Percentiles rank a stretch among this genome's conserved stretches.
These are phyloP conservation scores for Aegithalos caudatus DNA, from an alignment of 2,113 vertebrate species.

Conservation along the genomic window DNA sequence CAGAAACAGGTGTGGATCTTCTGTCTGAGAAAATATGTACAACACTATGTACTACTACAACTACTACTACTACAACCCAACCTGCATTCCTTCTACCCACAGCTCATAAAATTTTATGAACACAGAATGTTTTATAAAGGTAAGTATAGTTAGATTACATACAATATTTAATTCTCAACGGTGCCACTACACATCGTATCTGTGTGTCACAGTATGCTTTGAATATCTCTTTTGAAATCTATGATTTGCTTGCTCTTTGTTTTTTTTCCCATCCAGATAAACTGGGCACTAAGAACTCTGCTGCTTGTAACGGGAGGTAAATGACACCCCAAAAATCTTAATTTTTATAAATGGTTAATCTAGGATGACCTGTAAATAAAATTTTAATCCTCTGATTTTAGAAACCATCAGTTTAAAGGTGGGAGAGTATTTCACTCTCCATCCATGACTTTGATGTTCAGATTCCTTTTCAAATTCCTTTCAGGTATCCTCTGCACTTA, in stretches of 20 bases:
- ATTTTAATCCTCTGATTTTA: neutral
- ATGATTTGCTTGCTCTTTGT: neutral
- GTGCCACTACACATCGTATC: neutral
- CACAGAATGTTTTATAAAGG: neutral
- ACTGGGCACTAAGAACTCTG: neutral
- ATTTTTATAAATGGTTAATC: neutral
- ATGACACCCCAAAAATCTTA: neutral
- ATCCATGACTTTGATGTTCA: slow-evolving; percentile 21
- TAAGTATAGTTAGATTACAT: neutral
- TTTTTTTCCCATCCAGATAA: neutral
- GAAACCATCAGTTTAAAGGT: neutral
- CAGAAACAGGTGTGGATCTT: neutral
- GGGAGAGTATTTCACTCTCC: neutral
- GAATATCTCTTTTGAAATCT: neutral
- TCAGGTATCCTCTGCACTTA: neutral
- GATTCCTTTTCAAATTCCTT: neutral
- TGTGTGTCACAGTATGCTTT: neutral
- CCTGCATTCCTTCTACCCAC: neutral
- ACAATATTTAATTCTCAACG: neutral
- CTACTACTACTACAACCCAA: too few relatives aligned
- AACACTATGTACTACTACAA: neutral
- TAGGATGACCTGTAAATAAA: neutral
- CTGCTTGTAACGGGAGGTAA: neutral
- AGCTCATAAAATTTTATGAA: neutral
- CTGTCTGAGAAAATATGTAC: neutral